Evolutionary conservation across 2,113 vertebrate genomes (phyloP).

Genomic region (Bettongia penicillata): DNA sequence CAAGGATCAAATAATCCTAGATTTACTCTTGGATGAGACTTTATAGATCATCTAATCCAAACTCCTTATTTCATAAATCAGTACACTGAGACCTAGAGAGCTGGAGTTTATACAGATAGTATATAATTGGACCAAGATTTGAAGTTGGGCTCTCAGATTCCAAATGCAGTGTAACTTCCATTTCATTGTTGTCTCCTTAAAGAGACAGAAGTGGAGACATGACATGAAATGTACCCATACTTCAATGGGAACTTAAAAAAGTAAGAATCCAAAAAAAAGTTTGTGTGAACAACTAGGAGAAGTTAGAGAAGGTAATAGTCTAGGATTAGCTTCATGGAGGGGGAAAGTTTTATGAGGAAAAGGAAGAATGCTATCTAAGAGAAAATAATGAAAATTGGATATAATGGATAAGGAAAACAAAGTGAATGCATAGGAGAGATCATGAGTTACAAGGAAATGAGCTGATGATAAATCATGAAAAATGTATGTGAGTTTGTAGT

Average conservation of each 20-base stretch:
- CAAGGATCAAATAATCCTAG: not conserved
- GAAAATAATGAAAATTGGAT: constrained; percentile 21
- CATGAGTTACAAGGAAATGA: not conserved
- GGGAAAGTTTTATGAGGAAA: not conserved
- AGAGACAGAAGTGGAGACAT: not conserved
- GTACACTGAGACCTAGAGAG: not conserved
- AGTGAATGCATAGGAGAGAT: not conserved
- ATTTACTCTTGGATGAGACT: not conserved
- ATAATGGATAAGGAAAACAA: constrained; percentile 23
- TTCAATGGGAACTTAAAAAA: not conserved
- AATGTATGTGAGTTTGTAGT: not conserved
- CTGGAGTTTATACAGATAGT: not conserved
- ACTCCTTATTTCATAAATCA: not conserved
- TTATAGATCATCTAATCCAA: not conserved
- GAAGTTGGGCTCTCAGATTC: not conserved
- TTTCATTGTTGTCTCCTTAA: not conserved
- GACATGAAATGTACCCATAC: not conserved
- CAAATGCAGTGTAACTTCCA: not conserved
- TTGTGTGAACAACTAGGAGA: not conserved
- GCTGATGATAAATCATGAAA: not conserved
- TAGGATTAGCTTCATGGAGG: constrained; percentile 6
- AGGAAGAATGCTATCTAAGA: not conserved
- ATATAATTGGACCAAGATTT: not conserved
- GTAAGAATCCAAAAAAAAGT: not conserved
- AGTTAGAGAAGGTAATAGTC: not conserved